Conservation (phyloP, 2,888 invertebrate species). For the Drosophila peninsularis region DNA sequence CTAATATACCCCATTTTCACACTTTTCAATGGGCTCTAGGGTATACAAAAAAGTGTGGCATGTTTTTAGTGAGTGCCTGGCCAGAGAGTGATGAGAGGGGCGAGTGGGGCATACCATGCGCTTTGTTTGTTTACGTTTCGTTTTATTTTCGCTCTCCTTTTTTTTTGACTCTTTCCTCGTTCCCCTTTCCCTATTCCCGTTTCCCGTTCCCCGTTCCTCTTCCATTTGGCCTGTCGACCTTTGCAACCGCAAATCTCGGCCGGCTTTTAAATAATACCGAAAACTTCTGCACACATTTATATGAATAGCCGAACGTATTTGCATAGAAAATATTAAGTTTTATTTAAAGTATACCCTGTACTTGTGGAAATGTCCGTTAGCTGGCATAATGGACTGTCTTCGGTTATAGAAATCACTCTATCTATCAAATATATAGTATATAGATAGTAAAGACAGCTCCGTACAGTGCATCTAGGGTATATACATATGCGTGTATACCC, state of each 20-base stretch:
- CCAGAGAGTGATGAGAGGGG: background rate
- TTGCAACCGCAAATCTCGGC: conserved; percentile 49
- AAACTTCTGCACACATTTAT: conserved; percentile 10
- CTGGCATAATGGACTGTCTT: background rate
- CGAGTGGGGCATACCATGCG: background rate
- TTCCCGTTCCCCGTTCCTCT: background rate
- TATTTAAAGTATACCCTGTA: conserved; percentile 13
- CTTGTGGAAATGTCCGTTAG: too few relatives aligned
- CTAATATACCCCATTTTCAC: background rate
- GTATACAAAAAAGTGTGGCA: conserved; percentile 25
- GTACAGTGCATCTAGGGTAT: background rate
- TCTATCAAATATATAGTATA: background rate
- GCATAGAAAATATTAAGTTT: conserved; percentile 20
- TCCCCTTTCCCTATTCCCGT: background rate
- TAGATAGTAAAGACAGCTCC: background rate
- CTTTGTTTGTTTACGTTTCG: conserved; percentile 24
- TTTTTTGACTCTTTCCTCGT: background rate
- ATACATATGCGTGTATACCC: background rate
- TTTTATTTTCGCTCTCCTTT: background rate
- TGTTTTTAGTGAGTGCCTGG: conserved; percentile 12
- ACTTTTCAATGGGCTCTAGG: background rate
- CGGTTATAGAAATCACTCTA: background rate
- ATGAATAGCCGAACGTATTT: conserved; percentile 11
- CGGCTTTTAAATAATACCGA: conserved; percentile 32
- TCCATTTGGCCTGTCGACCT: conserved; percentile 29